These are phyloP conservation scores for Osmerus eperlanus DNA, from an alignment of 2,113 vertebrate species.

Conservation along the genomic window DNA sequence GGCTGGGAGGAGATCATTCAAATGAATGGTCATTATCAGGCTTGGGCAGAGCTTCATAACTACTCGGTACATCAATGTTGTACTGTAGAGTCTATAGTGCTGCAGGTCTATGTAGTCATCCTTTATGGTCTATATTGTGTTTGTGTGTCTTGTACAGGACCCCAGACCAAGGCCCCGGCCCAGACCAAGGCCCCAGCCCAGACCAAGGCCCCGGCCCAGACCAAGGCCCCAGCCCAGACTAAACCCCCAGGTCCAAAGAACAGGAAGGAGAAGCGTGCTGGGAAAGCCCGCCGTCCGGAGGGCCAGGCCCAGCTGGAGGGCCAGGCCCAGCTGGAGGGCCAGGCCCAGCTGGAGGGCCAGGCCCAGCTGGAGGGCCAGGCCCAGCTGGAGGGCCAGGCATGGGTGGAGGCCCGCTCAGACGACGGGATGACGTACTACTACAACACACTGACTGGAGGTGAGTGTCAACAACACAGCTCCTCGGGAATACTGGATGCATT, in stretches of 20 bases:
- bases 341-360: background rate
- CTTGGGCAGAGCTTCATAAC: no score
- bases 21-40: no score
- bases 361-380: constrained; percentile 77
- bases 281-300: background rate
- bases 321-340: constrained; percentile 78
- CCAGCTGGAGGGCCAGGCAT: constrained; percentile 39
- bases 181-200: background rate
- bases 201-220: background rate
- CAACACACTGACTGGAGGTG: constrained; percentile 87
- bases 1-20: no score
- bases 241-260: background rate
- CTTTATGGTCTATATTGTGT: background rate
- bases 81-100: no score
- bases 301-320: background rate
- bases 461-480: constrained; percentile 24
- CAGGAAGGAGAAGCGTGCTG: constrained; percentile 24
- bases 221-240: background rate
- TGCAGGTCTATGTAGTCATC: no score
- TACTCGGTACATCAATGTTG: no score
- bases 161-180: background rate
- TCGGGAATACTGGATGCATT: no score
- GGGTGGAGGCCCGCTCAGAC: constrained; percentile 81
- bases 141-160: constrained; percentile 27
- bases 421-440: constrained; percentile 88